Conservation (phyloP, 2,888 invertebrate species). For the Druceiella hillmani region DNA sequence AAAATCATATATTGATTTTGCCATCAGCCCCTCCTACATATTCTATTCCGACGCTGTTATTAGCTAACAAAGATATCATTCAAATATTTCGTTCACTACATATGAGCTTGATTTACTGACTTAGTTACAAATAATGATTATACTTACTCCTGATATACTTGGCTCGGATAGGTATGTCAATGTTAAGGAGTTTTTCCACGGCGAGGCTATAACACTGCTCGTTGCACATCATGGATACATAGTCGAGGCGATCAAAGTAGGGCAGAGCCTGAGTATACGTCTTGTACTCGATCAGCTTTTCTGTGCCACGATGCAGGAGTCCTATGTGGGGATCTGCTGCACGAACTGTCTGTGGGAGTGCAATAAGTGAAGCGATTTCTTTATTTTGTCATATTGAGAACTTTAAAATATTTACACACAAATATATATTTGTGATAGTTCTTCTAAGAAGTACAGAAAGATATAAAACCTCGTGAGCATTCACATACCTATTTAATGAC, state of each 20-base stretch:
- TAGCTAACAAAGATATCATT: too few relatives aligned
- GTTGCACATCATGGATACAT: conserved; percentile 99
- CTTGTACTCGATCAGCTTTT: conserved; percentile 97
- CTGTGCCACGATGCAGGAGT: conserved; percentile 92
- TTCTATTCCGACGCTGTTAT: too few relatives aligned
- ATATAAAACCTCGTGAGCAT: conserved; percentile 1
- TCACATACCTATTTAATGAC: background rate
- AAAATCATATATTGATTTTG: too few relatives aligned
- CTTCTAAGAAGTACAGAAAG: background rate
- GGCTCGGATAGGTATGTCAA: conserved; percentile 88
- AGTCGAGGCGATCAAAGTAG: conserved; percentile 96
- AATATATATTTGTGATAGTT: background rate
- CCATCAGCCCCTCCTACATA: too few relatives aligned
- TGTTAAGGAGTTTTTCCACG: conserved; percentile 92
- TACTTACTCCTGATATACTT: conserved; percentile 91
- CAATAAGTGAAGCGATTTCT: background rate
- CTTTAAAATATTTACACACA: background rate
- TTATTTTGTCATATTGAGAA: too few relatives aligned
- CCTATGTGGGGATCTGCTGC: conserved; percentile 96
- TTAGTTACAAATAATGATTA: too few relatives aligned
- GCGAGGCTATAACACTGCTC: conserved; percentile 96
- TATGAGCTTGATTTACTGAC: too few relatives aligned
- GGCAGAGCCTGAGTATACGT: conserved; percentile 97
- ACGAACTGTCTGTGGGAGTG: conserved; percentile 61
- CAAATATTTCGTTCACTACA: too few relatives aligned